Evolutionary conservation across 2,113 vertebrate species (phyloP).

Genomic region (Macaca nemestrina): DNA sequence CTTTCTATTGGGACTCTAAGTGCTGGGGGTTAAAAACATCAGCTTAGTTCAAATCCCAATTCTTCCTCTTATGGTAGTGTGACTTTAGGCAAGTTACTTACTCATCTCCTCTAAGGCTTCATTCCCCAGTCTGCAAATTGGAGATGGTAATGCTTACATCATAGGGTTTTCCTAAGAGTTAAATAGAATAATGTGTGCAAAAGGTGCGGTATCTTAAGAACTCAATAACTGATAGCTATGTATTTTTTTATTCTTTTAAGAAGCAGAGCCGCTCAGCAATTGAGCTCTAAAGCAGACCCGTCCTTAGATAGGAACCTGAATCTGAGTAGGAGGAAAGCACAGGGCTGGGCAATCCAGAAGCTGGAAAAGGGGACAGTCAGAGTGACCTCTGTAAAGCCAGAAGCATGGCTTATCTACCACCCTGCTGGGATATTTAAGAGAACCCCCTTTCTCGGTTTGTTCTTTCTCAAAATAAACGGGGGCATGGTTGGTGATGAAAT

Average conservation of each 20-base stretch:
- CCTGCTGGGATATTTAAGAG: neutral
- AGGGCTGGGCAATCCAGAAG: neutral
- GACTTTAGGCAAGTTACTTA: neutral
- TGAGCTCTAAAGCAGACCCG: neutral
- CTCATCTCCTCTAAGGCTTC: neutral
- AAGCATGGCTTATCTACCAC: neutral
- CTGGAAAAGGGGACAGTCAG: neutral
- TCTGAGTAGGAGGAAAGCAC: neutral
- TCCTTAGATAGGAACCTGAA: neutral
- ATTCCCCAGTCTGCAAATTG: neutral
- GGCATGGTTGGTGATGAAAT: neutral
- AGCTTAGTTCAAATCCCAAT: neutral
- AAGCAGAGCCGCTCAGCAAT: neutral
- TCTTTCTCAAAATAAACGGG: neutral
- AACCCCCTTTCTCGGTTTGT: neutral
- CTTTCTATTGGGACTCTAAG: neutral
- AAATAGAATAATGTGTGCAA: neutral
- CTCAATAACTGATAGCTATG: neutral
- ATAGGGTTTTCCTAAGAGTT: neutral
- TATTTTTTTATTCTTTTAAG: neutral
- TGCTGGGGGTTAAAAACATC: neutral
- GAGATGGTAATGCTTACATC: neutral
- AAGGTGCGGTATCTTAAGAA: neutral
- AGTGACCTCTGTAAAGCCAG: neutral
- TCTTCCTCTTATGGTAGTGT: neutral